phyloP scores from a whole-genome alignment of 2,888 invertebrate species.

The Lasioglossum morio region DNA sequence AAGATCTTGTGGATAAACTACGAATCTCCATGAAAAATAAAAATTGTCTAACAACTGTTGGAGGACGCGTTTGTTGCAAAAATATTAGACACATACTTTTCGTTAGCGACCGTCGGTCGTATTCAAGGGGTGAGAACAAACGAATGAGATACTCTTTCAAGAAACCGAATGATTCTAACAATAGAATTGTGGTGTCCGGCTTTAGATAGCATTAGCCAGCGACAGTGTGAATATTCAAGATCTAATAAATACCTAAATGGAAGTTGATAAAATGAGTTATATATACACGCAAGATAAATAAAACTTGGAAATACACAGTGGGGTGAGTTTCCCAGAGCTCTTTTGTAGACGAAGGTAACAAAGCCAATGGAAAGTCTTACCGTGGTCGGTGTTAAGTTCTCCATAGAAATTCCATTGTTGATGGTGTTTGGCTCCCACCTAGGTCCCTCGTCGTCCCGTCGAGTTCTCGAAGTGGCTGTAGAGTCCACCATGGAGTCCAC shows the following conservation, averaged over 20 bases:
- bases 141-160: too few relatives aligned
- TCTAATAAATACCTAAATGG: neutral
- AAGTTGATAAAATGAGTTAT: neutral
- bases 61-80: too few relatives aligned
- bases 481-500: conserved; percentile 60
- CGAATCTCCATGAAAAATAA: too few relatives aligned
- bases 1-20: neutral
- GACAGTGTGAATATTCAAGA: too few relatives aligned
- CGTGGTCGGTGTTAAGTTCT: conserved; percentile 50
- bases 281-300: neutral
- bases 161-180: too few relatives aligned
- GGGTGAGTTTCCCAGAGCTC: neutral
- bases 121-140: too few relatives aligned
- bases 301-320: neutral
- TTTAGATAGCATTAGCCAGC: too few relatives aligned
- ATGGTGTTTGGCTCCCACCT: conserved; percentile 63
- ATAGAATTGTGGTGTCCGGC: too few relatives aligned
- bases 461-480: conserved; percentile 40
- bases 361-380: conserved; percentile 39
- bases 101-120: too few relatives aligned
- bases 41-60: too few relatives aligned
- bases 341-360: neutral
- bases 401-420: conserved; percentile 54
- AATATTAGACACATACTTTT: too few relatives aligned
- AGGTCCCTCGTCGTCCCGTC: conserved; percentile 64